Conservation (phyloP, 2,797 vertebrate species). For the Mastacembelus armatus region DNA sequence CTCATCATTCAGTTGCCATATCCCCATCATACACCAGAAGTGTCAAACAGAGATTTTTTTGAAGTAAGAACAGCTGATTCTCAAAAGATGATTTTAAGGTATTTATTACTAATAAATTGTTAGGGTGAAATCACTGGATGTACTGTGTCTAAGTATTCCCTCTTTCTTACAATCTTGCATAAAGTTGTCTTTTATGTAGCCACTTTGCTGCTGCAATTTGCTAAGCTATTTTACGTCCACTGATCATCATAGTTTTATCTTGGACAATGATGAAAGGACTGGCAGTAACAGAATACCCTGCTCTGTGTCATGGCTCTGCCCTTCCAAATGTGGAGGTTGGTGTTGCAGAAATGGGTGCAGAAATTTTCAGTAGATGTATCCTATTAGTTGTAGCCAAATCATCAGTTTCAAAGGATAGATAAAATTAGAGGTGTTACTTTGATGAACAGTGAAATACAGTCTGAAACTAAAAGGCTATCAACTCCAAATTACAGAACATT, state of each 20-base stretch:
- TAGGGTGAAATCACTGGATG: neutral
- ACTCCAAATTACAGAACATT: constrained; percentile 2
- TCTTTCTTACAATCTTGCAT: neutral
- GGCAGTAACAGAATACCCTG: neutral
- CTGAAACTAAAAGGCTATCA: neutral
- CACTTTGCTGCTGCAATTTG: constrained; percentile 27
- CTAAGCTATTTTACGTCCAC: too few species aligned
- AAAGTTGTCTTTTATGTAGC: constrained; percentile 24
- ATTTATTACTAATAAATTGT: too few species aligned
- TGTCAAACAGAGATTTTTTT: too few species aligned
- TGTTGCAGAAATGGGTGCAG: neutral
- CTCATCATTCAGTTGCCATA: too few species aligned
- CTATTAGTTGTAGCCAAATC: neutral
- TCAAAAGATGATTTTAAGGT: too few species aligned
- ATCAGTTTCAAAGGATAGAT: neutral
- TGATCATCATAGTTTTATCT: constrained; percentile 12
- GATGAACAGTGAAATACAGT: neutral
- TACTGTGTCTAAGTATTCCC: neutral
- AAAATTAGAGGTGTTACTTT: neutral
- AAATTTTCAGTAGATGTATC: neutral
- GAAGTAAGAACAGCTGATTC: too few species aligned
- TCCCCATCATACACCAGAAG: too few species aligned
- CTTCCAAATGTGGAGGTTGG: too few species aligned
- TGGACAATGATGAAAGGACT: constrained; percentile 24
- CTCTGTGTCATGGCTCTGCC: too few species aligned